Percentiles rank a stretch among this genome's conserved stretches.
phyloP scores from a whole-genome alignment of 2,113 vertebrate genomes.

The Chrysemys picta region DNA sequence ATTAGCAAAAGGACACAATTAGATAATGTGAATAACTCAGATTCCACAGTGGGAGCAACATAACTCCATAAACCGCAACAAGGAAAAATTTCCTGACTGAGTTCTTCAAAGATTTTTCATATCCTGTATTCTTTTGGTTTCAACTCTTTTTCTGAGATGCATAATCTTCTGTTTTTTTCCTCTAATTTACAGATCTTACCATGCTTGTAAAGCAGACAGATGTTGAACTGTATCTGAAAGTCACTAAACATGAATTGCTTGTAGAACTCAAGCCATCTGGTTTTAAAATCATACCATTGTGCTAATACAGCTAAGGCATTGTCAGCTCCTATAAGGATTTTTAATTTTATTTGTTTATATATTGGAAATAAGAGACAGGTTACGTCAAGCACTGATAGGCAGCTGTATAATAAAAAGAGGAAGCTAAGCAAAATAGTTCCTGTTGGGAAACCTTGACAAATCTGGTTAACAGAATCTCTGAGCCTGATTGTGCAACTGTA shows the following conservation, averaged over 20 bases:
- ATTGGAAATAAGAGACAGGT: not conserved
- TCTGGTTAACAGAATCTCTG: not conserved
- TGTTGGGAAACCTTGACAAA: not conserved
- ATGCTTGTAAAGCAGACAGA: constrained; percentile 10
- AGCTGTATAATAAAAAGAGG: not conserved
- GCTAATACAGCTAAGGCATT: not conserved
- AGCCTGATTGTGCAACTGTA: not conserved
- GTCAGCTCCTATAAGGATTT: not conserved
- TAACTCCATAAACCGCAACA: not conserved
- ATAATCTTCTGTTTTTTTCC: not conserved
- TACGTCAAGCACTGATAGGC: not conserved
- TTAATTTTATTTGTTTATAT: not conserved
- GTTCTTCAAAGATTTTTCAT: not conserved
- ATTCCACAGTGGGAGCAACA: not conserved
- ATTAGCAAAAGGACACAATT: constrained; percentile 34
- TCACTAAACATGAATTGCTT: constrained; percentile 1
- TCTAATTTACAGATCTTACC: not conserved
- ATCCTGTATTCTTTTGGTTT: not conserved
- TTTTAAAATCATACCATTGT: constrained; percentile 6
- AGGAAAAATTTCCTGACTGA: not conserved
- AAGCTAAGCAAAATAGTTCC: not conserved
- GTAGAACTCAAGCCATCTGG: not conserved
- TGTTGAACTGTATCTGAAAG: constrained; percentile 30
- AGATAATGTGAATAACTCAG: constrained; percentile 3
- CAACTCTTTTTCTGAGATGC: not conserved